phyloP scores from a whole-genome alignment of 2,888 invertebrate genomes.

The Trypoxylon attenuatum region DNA sequence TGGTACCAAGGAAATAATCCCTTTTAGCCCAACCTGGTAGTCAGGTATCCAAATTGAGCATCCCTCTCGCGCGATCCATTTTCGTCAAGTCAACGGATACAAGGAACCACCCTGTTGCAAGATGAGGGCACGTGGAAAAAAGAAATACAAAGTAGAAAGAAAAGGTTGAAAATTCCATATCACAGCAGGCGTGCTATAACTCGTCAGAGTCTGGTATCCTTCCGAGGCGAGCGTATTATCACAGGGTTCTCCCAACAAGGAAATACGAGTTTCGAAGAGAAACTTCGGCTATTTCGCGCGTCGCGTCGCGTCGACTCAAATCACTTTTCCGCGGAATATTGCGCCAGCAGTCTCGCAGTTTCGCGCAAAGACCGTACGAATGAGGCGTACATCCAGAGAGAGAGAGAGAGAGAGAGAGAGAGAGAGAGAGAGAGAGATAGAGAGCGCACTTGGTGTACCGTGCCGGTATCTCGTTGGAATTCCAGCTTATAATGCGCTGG shows the following conservation, averaged over 20 bases:
- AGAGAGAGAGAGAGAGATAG: no score
- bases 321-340: not conserved
- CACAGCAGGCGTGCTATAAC: conserved; percentile 14
- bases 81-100: conserved; percentile 32
- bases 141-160: not conserved
- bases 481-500: conserved; percentile 17
- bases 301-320: not conserved
- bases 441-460: no score
- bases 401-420: no score
- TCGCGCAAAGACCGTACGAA: not conserved
- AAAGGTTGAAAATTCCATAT: conserved; percentile 14
- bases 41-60: conserved; percentile 44
- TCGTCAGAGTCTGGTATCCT: not conserved
- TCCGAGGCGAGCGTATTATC: not conserved
- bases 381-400: not conserved
- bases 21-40: not conserved
- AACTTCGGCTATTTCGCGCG: not conserved
- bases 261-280: not conserved
- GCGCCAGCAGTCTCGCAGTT: not conserved
- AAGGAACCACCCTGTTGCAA: conserved; percentile 21
- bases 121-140: not conserved
- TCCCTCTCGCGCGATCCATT: conserved; percentile 45
- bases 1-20: conserved; percentile 5
- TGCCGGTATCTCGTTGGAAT: not conserved
- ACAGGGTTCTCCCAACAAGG: not conserved